Evolutionary conservation across 2,113 vertebrate genomes (phyloP), one percentile per base, ranked within the genome.

Genomic region (Leptosomus discolor): DNA sequence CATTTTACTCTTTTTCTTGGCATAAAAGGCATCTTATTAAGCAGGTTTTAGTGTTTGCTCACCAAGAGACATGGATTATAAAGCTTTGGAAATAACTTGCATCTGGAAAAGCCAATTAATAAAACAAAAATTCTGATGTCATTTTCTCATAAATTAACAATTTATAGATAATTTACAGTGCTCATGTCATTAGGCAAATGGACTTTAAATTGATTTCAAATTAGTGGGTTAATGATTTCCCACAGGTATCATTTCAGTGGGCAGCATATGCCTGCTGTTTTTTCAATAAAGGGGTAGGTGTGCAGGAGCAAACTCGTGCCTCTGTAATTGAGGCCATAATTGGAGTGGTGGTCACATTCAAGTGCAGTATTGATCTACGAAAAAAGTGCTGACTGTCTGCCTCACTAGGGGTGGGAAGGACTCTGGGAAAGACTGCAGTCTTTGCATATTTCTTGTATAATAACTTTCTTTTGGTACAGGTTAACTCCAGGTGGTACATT

Each of bases 181-280:
- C 83, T 97, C 88, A 45, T 97, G 91, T 96, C 97, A 98, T 98
- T 98, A 98, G 95, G 97, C 97, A 98, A 98, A 98, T 98, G 97
- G 89, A 91, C 96, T 98, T 98, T 96, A 98, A 98, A 98, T 98
- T 98, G 95, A 98, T 98, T 98, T 98, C 96, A 75, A 97, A 98
- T 98, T 98, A 98, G 97, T n/a, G 71, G 84, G 95, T 94, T 98
- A 97, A 98, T 97, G 97, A 92, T 97, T 98, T 97, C 96, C 97
- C 88, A 57, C 85, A 90, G 97, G 98, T 97, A 90, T 46, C 9
- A 12, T 76, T 96, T 70, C 53, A 16, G 50, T 83, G 94, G 88
- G 77, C 88, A 92, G 92, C 60, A 22, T 32, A 32, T 30, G 75
- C 17, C 3, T 50, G 34, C 73, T 34, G n/a, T 51, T 76, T 61